phyloP scores from a whole-genome alignment of 2,888 invertebrate species.

The Subacronicta megacephala region DNA sequence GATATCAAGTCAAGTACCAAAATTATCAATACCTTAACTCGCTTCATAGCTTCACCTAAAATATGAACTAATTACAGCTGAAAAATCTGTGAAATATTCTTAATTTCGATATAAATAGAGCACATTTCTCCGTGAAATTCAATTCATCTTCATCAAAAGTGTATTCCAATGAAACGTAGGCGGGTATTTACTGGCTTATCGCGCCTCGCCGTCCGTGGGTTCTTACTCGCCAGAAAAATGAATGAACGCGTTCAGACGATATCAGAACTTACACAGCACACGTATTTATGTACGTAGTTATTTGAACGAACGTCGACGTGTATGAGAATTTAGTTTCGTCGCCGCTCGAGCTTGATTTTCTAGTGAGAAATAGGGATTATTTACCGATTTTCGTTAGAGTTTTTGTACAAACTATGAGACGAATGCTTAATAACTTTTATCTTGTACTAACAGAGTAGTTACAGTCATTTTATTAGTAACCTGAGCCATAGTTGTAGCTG shows the following conservation, averaged over 20 bases:
- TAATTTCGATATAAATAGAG: constrained; percentile 33
- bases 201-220: constrained; percentile 44
- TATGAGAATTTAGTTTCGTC: constrained; percentile 51
- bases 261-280: constrained; percentile 50
- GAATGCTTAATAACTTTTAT: not conserved
- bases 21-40: constrained; percentile 1
- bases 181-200: constrained; percentile 53
- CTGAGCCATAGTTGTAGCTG: too few relatives aligned
- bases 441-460: too few relatives aligned
- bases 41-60: constrained; percentile 14
- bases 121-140: constrained; percentile 36
- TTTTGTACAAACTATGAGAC: constrained; percentile 11
- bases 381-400: constrained; percentile 29
- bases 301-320: constrained; percentile 45
- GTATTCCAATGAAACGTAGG: constrained; percentile 50
- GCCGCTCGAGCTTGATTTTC: constrained; percentile 28
- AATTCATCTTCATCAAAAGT: constrained; percentile 56
- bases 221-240: constrained; percentile 56
- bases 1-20: not conserved
- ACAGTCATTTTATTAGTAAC: too few relatives aligned
- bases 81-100: constrained; percentile 9
- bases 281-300: constrained; percentile 45
- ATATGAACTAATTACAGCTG: constrained; percentile 11
- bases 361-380: constrained; percentile 32
- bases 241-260: constrained; percentile 58